Percentiles rank a stretch among this genome's conserved stretches.
Evolutionary conservation across 2,113 vertebrate genomes (phyloP).

Genomic region (Melanostigma gelatinosum): DNA sequence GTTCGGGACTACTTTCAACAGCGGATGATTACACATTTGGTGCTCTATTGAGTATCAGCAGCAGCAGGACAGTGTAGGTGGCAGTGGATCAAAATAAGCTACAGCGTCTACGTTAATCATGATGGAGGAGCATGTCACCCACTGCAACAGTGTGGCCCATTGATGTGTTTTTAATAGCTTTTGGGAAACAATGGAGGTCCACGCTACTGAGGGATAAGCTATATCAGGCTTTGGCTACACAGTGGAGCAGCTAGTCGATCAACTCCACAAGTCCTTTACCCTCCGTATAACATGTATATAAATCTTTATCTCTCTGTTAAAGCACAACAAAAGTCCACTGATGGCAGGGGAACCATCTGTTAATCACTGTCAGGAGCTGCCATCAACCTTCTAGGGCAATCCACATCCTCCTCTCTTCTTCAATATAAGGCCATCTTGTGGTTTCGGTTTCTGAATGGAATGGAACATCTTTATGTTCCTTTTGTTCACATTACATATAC

Average conservation of each 20-base stretch:
- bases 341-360: constrained; percentile 73
- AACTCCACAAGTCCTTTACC: constrained; percentile 55
- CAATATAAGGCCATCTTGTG: constrained; percentile 69
- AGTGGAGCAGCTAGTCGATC: constrained; percentile 37
- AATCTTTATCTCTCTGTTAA: constrained; percentile 73
- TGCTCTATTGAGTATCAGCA: background rate
- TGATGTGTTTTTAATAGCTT: constrained; percentile 10
- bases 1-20: background rate
- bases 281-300: constrained; percentile 55
- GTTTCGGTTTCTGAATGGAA: constrained; percentile 74
- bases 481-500: constrained; percentile 86
- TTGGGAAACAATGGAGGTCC: background rate
- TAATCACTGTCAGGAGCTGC: constrained; percentile 75
- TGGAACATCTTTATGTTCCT: constrained; percentile 83
- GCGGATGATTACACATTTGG: background rate
- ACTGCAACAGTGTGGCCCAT: background rate
- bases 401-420: constrained; percentile 45
- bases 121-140: constrained; percentile 6
- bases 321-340: constrained; percentile 73
- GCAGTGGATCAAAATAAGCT: background rate
- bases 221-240: background rate
- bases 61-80: background rate
- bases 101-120: background rate
- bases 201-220: background rate
- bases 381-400: constrained; percentile 60